Conservation (phyloP, 2,888 invertebrate species). For the Oscheius sp. region DNA sequence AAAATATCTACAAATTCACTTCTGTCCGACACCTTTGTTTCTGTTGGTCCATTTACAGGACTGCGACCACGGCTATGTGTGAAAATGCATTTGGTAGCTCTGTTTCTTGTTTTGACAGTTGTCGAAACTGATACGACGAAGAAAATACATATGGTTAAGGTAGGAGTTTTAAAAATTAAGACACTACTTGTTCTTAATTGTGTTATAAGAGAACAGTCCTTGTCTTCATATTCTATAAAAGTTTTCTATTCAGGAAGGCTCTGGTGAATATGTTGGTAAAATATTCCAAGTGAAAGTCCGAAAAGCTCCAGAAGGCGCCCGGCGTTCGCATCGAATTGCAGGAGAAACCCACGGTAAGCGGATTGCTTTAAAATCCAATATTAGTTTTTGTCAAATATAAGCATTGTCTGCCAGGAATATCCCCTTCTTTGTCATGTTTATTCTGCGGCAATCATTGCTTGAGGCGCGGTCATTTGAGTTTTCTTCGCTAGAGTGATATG, state of each 20-base stretch:
- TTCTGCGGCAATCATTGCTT: constrained; percentile 23
- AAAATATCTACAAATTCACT: not conserved
- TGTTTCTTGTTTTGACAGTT: not conserved
- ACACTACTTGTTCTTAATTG: too few relatives aligned
- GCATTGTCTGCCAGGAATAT: constrained; percentile 1
- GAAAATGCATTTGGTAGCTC: constrained; percentile 1
- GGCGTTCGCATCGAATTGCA: constrained; percentile 6
- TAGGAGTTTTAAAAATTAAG: too few relatives aligned
- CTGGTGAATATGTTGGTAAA: constrained; percentile 1
- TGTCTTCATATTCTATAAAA: not conserved
- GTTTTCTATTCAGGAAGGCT: not conserved
- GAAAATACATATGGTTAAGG: not conserved
- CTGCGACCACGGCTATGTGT: constrained; percentile 4
- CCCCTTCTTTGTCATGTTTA: constrained; percentile 19
- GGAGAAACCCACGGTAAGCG: constrained; percentile 16
- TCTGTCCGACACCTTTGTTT: not conserved
- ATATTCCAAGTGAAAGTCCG: constrained; percentile 17
- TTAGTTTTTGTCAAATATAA: constrained; percentile 6
- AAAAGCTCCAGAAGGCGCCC: not conserved
- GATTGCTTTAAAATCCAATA: not conserved
- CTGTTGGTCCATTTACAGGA: not conserved
- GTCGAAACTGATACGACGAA: not conserved
- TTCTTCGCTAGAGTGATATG: constrained; percentile 27
- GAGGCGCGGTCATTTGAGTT: constrained; percentile 25
- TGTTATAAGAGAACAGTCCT: not conserved